These are phyloP conservation scores for Micrasema longulum DNA, from an alignment of 1,140 invertebrate species.

Conservation along the genomic window DNA sequence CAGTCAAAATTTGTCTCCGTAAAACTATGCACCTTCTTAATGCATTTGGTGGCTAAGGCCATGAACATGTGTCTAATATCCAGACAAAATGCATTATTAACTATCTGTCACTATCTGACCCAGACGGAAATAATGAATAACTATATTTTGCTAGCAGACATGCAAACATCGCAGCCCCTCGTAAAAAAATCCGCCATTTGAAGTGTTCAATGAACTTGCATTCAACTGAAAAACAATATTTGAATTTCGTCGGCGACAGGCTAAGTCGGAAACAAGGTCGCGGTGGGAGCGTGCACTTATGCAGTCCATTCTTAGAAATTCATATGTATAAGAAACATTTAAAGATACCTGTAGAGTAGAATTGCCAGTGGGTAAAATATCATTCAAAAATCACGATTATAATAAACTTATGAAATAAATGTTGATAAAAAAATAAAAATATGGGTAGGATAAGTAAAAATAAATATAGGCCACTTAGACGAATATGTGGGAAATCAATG, in stretches of 20 bases:
- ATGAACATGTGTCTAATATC: slow-evolving; percentile 29
- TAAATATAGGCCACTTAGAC: too few relatives aligned
- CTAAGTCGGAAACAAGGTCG: slow-evolving; percentile 26
- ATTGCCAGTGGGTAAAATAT: too few relatives aligned
- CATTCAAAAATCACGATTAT: too few relatives aligned
- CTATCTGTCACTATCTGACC: slow-evolving; percentile 9
- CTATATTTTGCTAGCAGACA: slow-evolving; percentile 26
- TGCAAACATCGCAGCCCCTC: slow-evolving; percentile 9
- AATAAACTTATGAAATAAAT: too few relatives aligned
- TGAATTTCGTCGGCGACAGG: slow-evolving; percentile 11
- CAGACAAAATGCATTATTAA: slow-evolving; percentile 43
- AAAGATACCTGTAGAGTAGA: too few relatives aligned
- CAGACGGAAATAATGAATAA: slow-evolving; percentile 39
- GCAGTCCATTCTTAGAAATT: slow-evolving; percentile 10
- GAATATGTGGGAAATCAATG: too few relatives aligned
- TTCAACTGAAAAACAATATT: slow-evolving; percentile 32
- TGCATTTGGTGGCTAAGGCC: slow-evolving; percentile 20
- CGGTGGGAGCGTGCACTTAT: slow-evolving; percentile 5
- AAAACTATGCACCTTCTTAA: slow-evolving; percentile 5
- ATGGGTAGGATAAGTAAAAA: too few relatives aligned
- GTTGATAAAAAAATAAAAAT: too few relatives aligned
- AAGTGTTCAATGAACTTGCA: slow-evolving; percentile 38
- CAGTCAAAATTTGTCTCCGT: neutral
- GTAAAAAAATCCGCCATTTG: slow-evolving; percentile 7
- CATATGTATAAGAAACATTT: too few relatives aligned